Percentiles rank a stretch among this genome's conserved stretches.
These are phyloP conservation scores for Aptenodytes patagonicus DNA, from an alignment of 2,113 vertebrate genomes.

Conservation along the genomic window DNA sequence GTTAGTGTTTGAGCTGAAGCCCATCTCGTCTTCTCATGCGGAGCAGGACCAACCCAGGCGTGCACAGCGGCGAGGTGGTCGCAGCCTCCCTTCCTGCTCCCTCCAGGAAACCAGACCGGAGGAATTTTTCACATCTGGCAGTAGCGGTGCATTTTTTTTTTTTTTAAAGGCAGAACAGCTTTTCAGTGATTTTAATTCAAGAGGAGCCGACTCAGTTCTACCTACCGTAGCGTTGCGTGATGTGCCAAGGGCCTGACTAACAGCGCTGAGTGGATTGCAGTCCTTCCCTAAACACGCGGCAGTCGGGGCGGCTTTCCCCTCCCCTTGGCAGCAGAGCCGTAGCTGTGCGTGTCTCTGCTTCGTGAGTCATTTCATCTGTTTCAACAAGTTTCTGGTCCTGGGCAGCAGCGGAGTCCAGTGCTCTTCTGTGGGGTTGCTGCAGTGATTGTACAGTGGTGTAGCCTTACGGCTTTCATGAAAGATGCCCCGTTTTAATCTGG, in stretches of 20 bases:
- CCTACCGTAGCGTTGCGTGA: background rate
- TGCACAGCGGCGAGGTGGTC: background rate
- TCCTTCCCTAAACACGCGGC: background rate
- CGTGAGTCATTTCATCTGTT: background rate
- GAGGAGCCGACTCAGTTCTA: background rate
- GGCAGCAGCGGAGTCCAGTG: background rate
- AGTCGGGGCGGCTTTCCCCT: background rate
- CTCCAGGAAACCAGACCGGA: background rate
- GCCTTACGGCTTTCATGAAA: background rate
- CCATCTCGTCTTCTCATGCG: fast-evolving
- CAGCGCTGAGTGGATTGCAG: background rate
- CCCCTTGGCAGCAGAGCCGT: fast-evolving
- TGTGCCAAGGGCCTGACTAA: background rate
- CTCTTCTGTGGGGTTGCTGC: background rate
- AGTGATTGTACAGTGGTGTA: background rate
- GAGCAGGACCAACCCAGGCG: background rate
- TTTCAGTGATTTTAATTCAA: background rate
- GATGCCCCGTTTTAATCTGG: background rate
- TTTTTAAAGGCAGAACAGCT: background rate
- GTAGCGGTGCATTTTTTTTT: background rate
- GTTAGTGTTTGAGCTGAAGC: background rate
- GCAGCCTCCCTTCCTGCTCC: background rate
- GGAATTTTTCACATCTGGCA: constrained; percentile 37
- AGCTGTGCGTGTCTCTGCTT: background rate
- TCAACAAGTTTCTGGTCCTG: background rate